A percentile compares a stretch with the other conserved stretches of the same genome.
phyloP scores from a whole-genome alignment of 2,797 vertebrate genomes.

The Lagorchestes hirsutus region DNA sequence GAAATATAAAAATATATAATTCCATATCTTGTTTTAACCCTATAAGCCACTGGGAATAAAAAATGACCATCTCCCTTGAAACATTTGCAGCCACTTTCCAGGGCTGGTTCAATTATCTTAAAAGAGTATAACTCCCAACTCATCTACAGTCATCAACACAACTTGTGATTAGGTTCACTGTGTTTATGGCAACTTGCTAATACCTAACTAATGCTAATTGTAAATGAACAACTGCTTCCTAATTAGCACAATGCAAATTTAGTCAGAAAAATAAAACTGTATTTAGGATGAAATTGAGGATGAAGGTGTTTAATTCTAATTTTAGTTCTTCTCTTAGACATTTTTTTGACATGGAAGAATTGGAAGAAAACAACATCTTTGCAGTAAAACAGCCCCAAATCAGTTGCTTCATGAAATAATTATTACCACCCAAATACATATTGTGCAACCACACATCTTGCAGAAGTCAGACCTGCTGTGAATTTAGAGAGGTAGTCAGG shows the following conservation, averaged over 20 bases:
- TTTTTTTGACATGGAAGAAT: conserved; percentile 6
- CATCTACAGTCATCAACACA: not conserved
- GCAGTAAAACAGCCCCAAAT: not conserved
- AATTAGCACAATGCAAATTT: not conserved
- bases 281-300: not conserved
- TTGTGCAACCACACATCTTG: not conserved
- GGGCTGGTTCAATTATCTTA: not conserved
- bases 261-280: conserved; percentile 4
- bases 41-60: not conserved
- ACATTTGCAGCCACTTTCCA: not conserved
- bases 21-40: conserved; percentile 19
- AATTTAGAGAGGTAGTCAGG: not conserved
- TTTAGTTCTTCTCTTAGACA: not conserved
- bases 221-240: conserved; percentile 23
- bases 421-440: not conserved
- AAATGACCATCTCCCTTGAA: not conserved
- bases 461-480: not conserved
- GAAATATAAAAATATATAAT: conserved; percentile 23
- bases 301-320: not conserved
- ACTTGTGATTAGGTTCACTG: not conserved
- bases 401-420: conserved; percentile 11
- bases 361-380: not conserved
- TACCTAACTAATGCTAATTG: not conserved
- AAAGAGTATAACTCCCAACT: not conserved
- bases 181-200: not conserved